Conservation (phyloP, 1,140 invertebrate species). For the Oreohelix idahoensis region DNA sequence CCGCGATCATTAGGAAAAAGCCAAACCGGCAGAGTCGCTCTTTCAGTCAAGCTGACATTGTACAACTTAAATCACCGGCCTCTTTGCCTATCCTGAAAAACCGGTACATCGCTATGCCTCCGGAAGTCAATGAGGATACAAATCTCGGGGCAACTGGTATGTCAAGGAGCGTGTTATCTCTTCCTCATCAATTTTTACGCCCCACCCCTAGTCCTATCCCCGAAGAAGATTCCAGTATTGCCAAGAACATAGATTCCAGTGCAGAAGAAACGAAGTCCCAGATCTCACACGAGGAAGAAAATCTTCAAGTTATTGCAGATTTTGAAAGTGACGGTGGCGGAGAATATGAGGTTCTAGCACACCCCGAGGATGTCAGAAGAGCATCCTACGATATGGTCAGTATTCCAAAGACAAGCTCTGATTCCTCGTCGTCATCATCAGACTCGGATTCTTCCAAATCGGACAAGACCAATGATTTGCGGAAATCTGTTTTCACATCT, state of each 20-base stretch:
- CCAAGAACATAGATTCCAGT: background rate
- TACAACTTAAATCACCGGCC: background rate
- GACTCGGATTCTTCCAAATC: conserved; percentile 8
- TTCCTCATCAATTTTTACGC: conserved; percentile 11
- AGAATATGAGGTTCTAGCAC: conserved; percentile 45
- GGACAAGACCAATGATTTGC: background rate
- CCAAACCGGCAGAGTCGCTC: background rate
- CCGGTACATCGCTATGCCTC: conserved; percentile 20
- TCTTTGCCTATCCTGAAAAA: conserved; percentile 37
- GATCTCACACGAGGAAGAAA: background rate
- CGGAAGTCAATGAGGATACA: background rate
- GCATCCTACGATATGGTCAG: background rate
- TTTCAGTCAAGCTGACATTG: conserved; percentile 15
- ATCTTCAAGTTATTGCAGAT: conserved; percentile 27
- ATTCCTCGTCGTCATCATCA: conserved; percentile 2
- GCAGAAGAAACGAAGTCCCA: background rate
- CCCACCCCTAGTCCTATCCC: conserved; percentile 29
- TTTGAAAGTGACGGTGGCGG: conserved; percentile 47
- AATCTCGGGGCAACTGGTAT: background rate
- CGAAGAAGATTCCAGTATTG: conserved; percentile 7
- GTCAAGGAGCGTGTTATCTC: background rate
- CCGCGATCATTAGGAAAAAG: conserved; percentile 25
- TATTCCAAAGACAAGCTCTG: background rate
- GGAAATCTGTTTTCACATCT: background rate
- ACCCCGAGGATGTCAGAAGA: conserved; percentile 21